A percentile compares a stretch with the other conserved stretches of the same genome.
Evolutionary conservation across 1,140 invertebrate genomes (phyloP).

Genomic region (Zaprionus nigranus): DNA sequence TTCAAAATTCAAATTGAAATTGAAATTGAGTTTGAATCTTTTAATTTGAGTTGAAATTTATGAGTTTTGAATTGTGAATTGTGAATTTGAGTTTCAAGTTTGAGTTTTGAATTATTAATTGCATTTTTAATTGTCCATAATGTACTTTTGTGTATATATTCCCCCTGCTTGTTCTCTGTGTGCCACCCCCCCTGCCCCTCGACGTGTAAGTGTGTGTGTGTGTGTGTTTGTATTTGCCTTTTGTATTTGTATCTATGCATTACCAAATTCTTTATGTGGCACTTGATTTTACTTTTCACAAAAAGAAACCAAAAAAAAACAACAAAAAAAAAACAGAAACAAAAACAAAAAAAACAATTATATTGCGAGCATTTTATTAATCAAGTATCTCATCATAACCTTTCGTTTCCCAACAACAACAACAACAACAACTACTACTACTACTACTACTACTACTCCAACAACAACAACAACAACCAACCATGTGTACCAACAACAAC

Average conservation of each 20-base stretch:
- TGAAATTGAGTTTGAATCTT: not conserved
- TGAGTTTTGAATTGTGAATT: not conserved
- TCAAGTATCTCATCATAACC: conserved; percentile 76
- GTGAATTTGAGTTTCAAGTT: no score
- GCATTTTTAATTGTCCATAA: not conserved
- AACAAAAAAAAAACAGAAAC: conserved; percentile 26
- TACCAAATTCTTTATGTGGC: conserved; percentile 66
- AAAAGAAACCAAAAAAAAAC: conserved; percentile 39
- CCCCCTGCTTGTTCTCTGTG: not conserved
- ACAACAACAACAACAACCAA: conserved; percentile 48
- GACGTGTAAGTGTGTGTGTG: conserved; percentile 15
- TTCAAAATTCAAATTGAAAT: not conserved
- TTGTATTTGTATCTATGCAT: conserved; percentile 53
- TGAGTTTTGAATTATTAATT: not conserved
- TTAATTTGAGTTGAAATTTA: not conserved
- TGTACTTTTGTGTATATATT: not conserved
- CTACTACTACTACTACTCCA: conserved; percentile 37
- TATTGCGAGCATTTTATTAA: conserved; percentile 73
- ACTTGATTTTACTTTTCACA: conserved; percentile 59
- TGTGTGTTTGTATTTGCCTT: conserved; percentile 50
- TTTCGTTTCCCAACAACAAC: conserved; percentile 76
- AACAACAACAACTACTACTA: conserved; percentile 63
- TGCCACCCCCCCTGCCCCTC: not conserved
- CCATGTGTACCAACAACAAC: conserved; percentile 47
- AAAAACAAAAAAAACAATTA: conserved; percentile 35